Evolutionary conservation across 2,797 vertebrate genomes (phyloP), one percentile per base, ranked within the genome.

Genomic region (Gila robusta): DNA sequence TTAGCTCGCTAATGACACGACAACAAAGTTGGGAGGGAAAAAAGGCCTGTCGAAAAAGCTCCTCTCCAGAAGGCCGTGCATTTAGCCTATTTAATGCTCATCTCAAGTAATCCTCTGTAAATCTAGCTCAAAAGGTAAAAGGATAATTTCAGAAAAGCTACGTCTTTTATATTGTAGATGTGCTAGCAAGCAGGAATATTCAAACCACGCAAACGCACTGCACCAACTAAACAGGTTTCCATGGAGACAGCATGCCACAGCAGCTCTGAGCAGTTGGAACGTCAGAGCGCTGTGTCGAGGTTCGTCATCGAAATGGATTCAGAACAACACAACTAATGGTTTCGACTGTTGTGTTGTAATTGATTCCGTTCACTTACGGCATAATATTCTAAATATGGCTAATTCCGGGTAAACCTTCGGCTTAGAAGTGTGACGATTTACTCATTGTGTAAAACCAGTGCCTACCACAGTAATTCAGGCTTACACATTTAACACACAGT

Each of bases 231-330:
- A 90, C 86, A 84, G 79, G 95, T 96, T 91, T 88, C 95, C 92
- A 93, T 93, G 93, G 94, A 80, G 92, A 96, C 95, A 88, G 86
- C 89, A 87, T 90, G 78, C 85, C 71, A 92, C 89, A 91, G 90
- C 79, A 85, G 86, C 69, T 82, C 41, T 4, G 80, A 87, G 81
- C 88, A 14, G 56, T 52, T 26, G 37, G 78, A 62, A 87, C 83
- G 88, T 89, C 87, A 87, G 64, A 67, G 80, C 80, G 90, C 16
- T 47, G 71, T 37, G 19, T 41, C 44, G 54, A 78, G 35, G 52
- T 83, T 89, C 89, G 89, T 89, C 86, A 90, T 83, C 70, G 69
- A 59, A 52, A 83, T 64, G 44, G 39, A 26, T n/a, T 6, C 14
- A 5, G 64, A 78, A 39, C 35, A 16, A 16, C 14, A 49, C 28